These are phyloP conservation scores for Lutjanus campechanus DNA, from an alignment of 2,797 vertebrate species.

Conservation along the genomic window DNA sequence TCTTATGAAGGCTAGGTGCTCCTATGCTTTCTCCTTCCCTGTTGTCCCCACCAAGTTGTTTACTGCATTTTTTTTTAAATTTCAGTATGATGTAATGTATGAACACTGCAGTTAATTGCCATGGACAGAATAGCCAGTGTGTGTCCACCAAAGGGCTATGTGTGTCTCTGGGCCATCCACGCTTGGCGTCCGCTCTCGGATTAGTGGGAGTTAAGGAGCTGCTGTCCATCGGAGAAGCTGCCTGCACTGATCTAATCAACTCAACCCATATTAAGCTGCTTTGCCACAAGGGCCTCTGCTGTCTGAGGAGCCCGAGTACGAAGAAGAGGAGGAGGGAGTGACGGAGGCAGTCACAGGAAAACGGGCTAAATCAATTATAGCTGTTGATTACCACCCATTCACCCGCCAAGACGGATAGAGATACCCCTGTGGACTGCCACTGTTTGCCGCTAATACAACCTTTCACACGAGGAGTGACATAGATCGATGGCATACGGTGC, in stretches of 20 bases:
- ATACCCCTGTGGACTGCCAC: constrained; percentile 31
- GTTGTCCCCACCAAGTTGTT: constrained; percentile 44
- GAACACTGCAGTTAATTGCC: constrained; percentile 43
- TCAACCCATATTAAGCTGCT: constrained; percentile 82
- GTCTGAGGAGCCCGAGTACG: constrained; percentile 55
- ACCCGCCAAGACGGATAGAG: constrained; percentile 30
- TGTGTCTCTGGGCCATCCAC: constrained; percentile 30
- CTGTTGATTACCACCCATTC: constrained; percentile 66
- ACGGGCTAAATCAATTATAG: constrained; percentile 74
- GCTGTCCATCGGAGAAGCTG: constrained; percentile 73
- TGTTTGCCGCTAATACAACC: constrained; percentile 11
- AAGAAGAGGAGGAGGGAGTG: constrained; percentile 27
- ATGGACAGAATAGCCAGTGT: constrained; percentile 50
- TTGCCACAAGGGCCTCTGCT: constrained; percentile 70
- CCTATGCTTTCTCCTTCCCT: constrained; percentile 25
- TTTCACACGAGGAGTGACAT: constrained; percentile 22
- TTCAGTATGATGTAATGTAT: constrained; percentile 50
- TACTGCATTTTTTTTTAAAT: constrained; percentile 27
- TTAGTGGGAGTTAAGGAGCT: constrained; percentile 79
- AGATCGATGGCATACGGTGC: not conserved
- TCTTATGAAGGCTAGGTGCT: constrained; percentile 8
- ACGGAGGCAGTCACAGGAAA: constrained; percentile 48
- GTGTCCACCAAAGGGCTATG: constrained; percentile 28
- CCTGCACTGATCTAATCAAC: constrained; percentile 85
- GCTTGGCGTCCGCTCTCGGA: constrained; percentile 60